Percentiles rank a stretch among this genome's conserved stretches.
These are phyloP conservation scores for Xestia sexstrigata DNA, from an alignment of 2,888 invertebrate genomes.

Conservation along the genomic window DNA sequence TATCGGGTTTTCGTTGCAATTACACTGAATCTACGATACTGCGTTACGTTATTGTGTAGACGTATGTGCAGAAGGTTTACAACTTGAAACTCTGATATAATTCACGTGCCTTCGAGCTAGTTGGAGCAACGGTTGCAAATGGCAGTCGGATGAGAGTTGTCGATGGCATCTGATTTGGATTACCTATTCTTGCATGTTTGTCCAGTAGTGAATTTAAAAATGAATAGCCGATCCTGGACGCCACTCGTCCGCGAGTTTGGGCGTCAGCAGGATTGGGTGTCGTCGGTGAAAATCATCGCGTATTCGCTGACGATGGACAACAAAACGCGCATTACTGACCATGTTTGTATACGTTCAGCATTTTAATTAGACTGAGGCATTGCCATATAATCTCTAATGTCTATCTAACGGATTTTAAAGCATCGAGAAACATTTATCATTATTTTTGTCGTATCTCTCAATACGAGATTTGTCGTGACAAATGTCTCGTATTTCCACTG, in stretches of 20 bases:
- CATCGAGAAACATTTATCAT: neutral
- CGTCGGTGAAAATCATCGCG: neutral
- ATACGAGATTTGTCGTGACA: neutral
- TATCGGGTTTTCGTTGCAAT: slow-evolving; percentile 74
- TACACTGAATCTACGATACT: slow-evolving; percentile 61
- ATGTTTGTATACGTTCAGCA: neutral
- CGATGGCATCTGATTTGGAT: neutral
- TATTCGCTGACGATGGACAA: neutral
- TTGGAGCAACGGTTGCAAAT: neutral
- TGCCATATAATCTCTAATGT: neutral
- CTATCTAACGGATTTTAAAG: neutral
- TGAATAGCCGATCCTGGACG: neutral
- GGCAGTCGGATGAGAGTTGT: neutral
- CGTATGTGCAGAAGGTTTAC: slow-evolving; percentile 37
- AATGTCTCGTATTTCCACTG: neutral
- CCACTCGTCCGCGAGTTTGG: neutral
- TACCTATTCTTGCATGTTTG: neutral
- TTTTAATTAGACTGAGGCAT: neutral
- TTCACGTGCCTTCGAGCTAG: neutral
- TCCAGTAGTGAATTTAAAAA: neutral
- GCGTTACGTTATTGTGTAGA: slow-evolving; percentile 10
- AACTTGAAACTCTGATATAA: neutral
- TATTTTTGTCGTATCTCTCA: neutral
- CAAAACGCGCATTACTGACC: neutral
- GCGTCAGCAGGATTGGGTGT: neutral